Base-by-base conservation (phyloP, 1,140 invertebrate species). In the Chironomus striatipennis region DNA sequence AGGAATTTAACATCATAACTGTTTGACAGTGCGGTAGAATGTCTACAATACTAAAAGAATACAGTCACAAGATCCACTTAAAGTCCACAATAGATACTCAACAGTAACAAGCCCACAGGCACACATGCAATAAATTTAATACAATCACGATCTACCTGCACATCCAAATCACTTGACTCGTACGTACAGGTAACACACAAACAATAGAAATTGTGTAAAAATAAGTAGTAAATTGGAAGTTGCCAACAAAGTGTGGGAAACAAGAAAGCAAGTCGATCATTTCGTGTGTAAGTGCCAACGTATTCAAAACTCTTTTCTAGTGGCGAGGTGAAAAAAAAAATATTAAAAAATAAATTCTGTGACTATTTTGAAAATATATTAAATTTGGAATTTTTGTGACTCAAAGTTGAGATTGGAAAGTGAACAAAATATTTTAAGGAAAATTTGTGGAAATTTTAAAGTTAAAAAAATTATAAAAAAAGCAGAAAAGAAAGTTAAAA, bases 241-340 rank as follows among this genome's bases (percentile, higher is more conserved):
- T n/a, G 47, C 47, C 47, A 57, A n/a, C 47, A 57, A 15, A 57
- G 47, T 57, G 47, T 57, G 47, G n/a, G 47, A 57, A 57, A 57
- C 47, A 5, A n/a, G 12, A 57, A 57, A 57, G 12, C 8, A n/a
- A 15, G 12, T 57, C 47, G 47, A 57, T 57, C 47, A 57, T 57
- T 57, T 57, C 47, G 47, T 57, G 47, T 57, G 47, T 57, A 57
- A 57, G 47, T 57, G 47, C 47, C 47, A 57, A 57, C 47, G 47
- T 57, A 57, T 57, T n/a, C 47, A 57, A 57, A 57, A 57, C 12
- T 57, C 47, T 57, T n/a, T 34, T 34, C 47, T 57, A 12, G 47
- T 12, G n/a, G 47, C n/a, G 47, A 57, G 12, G 8, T n/a, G 5
- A 57, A 57, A 57, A n/a, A 57, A 57, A 57, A 15, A n/a, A 12